Evolutionary conservation across 1,140 invertebrate genomes (phyloP).

Genomic region (Microplitis mediator): DNA sequence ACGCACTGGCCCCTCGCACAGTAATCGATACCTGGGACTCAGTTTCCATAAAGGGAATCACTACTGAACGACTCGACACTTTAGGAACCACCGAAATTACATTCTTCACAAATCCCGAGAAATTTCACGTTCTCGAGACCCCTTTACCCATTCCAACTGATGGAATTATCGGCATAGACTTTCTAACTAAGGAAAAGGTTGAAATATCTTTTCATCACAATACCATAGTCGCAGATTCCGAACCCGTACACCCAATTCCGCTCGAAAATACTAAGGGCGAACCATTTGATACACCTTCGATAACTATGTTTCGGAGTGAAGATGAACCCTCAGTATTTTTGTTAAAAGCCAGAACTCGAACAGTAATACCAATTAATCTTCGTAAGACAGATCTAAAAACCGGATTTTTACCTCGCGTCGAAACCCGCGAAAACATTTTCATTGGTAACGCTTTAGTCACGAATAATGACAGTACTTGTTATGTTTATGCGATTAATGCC

Average conservation of each 20-base stretch:
- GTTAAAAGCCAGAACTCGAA: too few relatives aligned
- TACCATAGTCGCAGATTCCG: neutral
- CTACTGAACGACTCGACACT: neutral
- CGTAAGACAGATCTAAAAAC: neutral
- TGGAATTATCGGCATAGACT: neutral
- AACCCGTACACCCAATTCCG: neutral
- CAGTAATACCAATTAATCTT: neutral
- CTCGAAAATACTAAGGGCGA: neutral
- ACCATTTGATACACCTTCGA: too few relatives aligned
- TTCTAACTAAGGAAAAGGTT: neutral
- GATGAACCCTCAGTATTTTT: too few relatives aligned
- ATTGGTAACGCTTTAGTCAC: neutral
- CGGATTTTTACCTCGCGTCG: neutral
- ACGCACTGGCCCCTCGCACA: neutral
- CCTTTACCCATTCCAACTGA: neutral
- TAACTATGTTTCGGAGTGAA: too few relatives aligned
- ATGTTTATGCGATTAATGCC: neutral
- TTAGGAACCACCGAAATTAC: neutral
- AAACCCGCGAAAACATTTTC: neutral
- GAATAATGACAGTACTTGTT: neutral
- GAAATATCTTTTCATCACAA: conserved; percentile 14
- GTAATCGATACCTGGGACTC: neutral
- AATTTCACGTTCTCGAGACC: neutral
- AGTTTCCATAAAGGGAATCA: neutral
- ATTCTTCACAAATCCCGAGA: neutral